Conservation (phyloP, 2,888 invertebrate genomes). For the Drosophila pseudotakahashii region DNA sequence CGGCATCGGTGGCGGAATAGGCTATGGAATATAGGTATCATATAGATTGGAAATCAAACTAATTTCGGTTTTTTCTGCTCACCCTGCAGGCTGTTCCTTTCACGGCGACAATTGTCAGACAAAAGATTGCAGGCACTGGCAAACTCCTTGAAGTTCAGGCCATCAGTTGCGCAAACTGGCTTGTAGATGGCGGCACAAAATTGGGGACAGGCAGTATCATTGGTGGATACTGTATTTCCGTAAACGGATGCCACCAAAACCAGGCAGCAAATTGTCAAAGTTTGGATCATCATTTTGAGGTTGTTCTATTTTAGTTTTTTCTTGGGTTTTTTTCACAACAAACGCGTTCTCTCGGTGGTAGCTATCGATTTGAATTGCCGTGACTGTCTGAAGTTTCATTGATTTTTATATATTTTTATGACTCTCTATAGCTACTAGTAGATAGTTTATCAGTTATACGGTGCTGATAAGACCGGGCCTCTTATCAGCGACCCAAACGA, state of each 20-base stretch:
- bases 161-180: constrained; percentile 78
- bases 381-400: constrained; percentile 59
- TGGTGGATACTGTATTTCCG: constrained; percentile 56
- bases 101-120: constrained; percentile 73
- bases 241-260: constrained; percentile 49
- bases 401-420: constrained; percentile 62
- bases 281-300: constrained; percentile 50
- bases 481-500: constrained; percentile 44
- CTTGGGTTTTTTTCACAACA: constrained; percentile 14
- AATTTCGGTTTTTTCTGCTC: constrained; percentile 26
- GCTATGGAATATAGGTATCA: constrained; percentile 40
- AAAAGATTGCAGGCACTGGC: constrained; percentile 69
- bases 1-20: constrained; percentile 66
- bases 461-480: constrained; percentile 47
- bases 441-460: constrained; percentile 51
- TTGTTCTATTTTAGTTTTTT: constrained; percentile 21
- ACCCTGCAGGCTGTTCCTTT: constrained; percentile 60
- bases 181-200: constrained; percentile 67
- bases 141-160: constrained; percentile 70
- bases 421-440: constrained; percentile 41
- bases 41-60: background rate
- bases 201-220: constrained; percentile 67
- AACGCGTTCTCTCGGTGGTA: constrained; percentile 54
- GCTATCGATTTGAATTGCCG: constrained; percentile 64
- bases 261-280: constrained; percentile 51